Conservation (phyloP, 2,113 vertebrate genomes). For the Mesoclemmys tuberculata region DNA sequence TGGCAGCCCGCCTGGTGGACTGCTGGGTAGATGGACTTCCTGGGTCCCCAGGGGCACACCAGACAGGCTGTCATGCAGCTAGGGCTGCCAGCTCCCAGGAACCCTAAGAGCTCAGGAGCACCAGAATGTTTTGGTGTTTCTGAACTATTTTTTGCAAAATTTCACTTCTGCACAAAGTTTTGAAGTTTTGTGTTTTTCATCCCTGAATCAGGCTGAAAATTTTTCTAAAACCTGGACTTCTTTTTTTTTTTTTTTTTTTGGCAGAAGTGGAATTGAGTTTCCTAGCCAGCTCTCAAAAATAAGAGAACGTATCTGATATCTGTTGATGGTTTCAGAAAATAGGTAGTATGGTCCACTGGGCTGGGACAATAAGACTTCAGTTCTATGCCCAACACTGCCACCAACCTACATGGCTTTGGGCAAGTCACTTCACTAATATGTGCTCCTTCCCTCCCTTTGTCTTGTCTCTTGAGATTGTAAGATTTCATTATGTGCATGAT, state of each 20-base stretch:
- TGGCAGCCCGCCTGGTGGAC: not conserved
- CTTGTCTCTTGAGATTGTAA: not conserved
- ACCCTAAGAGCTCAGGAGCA: not conserved
- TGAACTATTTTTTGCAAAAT: not conserved
- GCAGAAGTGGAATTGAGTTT: not conserved
- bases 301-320: not conserved
- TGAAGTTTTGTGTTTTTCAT: not conserved
- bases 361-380: not conserved
- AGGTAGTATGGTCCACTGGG: accelerated
- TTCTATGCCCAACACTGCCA: not conserved
- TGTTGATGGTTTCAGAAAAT: not conserved
- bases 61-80: not conserved
- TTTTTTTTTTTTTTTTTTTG: not conserved
- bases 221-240: not conserved
- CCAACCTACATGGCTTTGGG: not conserved
- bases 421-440: not conserved
- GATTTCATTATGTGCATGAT: not conserved
- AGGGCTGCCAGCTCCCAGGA: not conserved
- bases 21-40: not conserved
- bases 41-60: not conserved
- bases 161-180: not conserved
- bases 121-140: too few species aligned
- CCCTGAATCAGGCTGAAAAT: not conserved
- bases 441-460: not conserved
- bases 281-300: not conserved